Evolutionary conservation across 2,113 vertebrate species (phyloP).

Genomic region (Strix uralensis): DNA sequence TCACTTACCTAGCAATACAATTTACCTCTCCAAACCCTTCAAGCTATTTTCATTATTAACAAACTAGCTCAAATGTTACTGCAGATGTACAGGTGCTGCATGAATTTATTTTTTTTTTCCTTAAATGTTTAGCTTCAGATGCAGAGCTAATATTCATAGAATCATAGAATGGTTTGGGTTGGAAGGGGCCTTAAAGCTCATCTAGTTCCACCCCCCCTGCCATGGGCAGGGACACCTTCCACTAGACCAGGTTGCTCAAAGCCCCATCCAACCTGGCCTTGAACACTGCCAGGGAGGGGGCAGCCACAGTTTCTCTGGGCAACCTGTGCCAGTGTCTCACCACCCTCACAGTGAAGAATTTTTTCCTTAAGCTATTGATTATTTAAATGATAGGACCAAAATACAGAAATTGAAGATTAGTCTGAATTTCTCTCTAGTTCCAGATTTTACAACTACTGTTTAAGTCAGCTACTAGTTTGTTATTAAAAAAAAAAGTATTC

Average conservation of each 20-base stretch:
- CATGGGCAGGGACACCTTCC: no score
- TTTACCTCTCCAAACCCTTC: neutral
- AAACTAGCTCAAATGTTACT: neutral
- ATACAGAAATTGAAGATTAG: neutral
- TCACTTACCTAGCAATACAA: neutral
- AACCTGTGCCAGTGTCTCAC: no score
- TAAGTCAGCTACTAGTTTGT: neutral
- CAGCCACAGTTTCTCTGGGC: no score
- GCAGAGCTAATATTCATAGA: neutral
- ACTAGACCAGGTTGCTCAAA: no score
- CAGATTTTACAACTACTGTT: neutral
- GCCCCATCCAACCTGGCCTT: no score
- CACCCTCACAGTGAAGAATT: no score
- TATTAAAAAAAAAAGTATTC: neutral
- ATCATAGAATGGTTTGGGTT: no score
- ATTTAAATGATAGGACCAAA: neutral
- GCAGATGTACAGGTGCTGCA: neutral
- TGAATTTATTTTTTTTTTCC: neutral
- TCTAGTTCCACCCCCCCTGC: no score
- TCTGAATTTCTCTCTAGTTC: neutral
- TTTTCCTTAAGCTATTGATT: neutral
- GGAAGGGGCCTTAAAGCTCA: no score
- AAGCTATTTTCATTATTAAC: slow-evolving; percentile 18
- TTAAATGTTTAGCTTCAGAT: neutral
- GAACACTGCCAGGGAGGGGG: no score